These are phyloP conservation scores for Gymnogyps californianus DNA, from an alignment of 2,113 vertebrate species.

Conservation along the genomic window DNA sequence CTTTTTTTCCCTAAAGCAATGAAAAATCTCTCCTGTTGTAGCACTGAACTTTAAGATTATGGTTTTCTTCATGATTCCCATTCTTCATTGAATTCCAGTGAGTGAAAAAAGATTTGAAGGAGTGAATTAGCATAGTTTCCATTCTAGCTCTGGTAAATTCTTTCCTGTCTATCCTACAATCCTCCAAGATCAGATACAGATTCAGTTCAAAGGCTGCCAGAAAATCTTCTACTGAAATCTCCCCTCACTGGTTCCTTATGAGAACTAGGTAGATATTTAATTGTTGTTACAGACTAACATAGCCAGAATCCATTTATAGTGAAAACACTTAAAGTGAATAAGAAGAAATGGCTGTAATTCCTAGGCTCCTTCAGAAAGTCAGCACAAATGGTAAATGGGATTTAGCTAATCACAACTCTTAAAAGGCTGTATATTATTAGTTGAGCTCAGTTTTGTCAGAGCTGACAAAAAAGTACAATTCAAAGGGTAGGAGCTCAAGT, in stretches of 20 bases:
- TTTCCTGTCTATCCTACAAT: slow-evolving; percentile 30
- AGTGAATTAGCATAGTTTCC: slow-evolving; percentile 50
- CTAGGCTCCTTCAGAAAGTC: neutral
- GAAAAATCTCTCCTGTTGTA: slow-evolving; percentile 46
- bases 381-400: neutral
- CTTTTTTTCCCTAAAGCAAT: slow-evolving; percentile 34
- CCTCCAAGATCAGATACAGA: slow-evolving; percentile 18
- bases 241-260: neutral
- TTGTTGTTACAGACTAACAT: neutral
- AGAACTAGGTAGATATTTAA: slow-evolving; percentile 8
- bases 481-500: neutral
- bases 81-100: slow-evolving; percentile 47
- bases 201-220: slow-evolving; percentile 39
- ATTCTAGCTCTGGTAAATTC: slow-evolving; percentile 7
- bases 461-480: neutral
- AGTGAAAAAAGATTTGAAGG: slow-evolving; percentile 25
- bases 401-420: neutral
- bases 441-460: neutral
- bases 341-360: neutral
- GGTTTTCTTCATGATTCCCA: slow-evolving; percentile 34
- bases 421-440: neutral
- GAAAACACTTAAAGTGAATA: neutral
- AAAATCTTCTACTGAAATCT: slow-evolving; percentile 24
- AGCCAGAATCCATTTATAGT: neutral
- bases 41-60: slow-evolving; percentile 51